These are phyloP conservation scores for Haliclona indistincta DNA, from an alignment of 37 sponge, comb jelly and placozoan genomes.

Conservation along the genomic window DNA sequence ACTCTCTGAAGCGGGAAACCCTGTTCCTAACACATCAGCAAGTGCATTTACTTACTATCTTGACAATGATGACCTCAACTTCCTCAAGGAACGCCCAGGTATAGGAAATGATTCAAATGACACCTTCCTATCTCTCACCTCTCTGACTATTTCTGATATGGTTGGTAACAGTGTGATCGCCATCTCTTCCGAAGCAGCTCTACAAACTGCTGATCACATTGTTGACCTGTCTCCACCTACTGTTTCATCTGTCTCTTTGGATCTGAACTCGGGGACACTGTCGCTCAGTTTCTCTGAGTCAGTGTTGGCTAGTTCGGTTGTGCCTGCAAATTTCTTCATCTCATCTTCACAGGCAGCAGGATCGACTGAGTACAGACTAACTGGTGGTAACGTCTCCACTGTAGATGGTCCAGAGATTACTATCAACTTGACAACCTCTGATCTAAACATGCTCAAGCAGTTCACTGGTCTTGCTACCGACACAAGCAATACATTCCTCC, in stretches of 20 bases:
- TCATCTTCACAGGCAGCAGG: conserved; percentile 18
- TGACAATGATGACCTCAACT: conserved; percentile 73
- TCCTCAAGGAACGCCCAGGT: conserved; percentile 67
- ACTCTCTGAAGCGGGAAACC: conserved; percentile 24
- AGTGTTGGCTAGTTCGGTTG: conserved; percentile 38
- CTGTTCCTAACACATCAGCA: conserved; percentile 20
- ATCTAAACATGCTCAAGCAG: conserved; percentile 75
- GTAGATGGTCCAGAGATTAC: conserved; percentile 42
- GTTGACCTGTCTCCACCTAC: conserved; percentile 69
- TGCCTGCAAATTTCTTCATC: conserved; percentile 34
- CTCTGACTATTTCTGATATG: conserved; percentile 64
- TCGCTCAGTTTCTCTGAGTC: conserved; percentile 71
- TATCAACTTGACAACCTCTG: conserved; percentile 42
- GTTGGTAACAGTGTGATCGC: conserved; percentile 62
- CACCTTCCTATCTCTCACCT: conserved; percentile 52
- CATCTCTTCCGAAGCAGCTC: conserved; percentile 38
- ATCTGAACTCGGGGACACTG: conserved; percentile 72
- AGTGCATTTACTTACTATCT: conserved; percentile 56
- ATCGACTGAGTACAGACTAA: conserved; percentile 19
- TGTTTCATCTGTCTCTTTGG: conserved; percentile 52
- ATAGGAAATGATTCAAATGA: conserved; percentile 48
- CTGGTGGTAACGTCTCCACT: conserved; percentile 49
- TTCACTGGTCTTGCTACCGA: conserved; percentile 45
- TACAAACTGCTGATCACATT: conserved; percentile 21
- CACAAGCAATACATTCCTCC: conserved; percentile 54